Evolutionary conservation across 2,888 invertebrate species (phyloP), one percentile per base, ranked within the genome.

Genomic region (Philereme transversata): DNA sequence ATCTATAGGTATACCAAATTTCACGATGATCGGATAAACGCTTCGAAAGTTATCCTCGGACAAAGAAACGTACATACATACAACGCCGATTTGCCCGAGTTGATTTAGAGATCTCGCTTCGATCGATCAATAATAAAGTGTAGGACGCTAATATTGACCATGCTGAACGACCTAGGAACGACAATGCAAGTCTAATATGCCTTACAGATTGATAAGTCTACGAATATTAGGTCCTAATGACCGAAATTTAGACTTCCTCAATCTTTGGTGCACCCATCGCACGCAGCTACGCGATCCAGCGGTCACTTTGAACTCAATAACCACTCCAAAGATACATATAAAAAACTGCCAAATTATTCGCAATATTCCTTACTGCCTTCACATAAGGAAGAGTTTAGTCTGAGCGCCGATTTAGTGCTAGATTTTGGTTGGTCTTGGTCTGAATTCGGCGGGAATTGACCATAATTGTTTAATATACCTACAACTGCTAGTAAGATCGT

Each of bases 281-380:
- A 59, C 54, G 46, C 51, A 22, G 36, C 22, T 34, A 41, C 46
- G 48, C 48, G 33, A 41, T 48, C 11, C 77, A 78, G 82, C 88
- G 87, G 87, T 88, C 82, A 88, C 88, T 89, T 88, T 88, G 84
- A 85, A 84, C 83, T 81, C 44, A 53, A 50, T 52, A 57, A 60
- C 62, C 38, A 67, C 35, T 4, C 57, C 57, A 11, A 8, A 41
- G 4, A 6, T 10, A 41, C 40, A n/a, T 3, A 4, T n/a, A 0
- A n/a, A 43, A 36, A 40, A 40, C 50, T 8, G 33, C 34, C 3
- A 34, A 6, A 54, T 45, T 49, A 50, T 54, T 59, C 34, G 53
- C 59, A 45, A 59, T 49, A 49, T 0, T 44, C 33, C 50, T 59
- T 54, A 11, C 35, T 4, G 9, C 53, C 2, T 43, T 5, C 1